Percentiles rank a stretch among this genome's conserved stretches.
These are phyloP conservation scores for Leptinotarsa tumamoca DNA, from an alignment of 2,888 invertebrate genomes.

Conservation along the genomic window DNA sequence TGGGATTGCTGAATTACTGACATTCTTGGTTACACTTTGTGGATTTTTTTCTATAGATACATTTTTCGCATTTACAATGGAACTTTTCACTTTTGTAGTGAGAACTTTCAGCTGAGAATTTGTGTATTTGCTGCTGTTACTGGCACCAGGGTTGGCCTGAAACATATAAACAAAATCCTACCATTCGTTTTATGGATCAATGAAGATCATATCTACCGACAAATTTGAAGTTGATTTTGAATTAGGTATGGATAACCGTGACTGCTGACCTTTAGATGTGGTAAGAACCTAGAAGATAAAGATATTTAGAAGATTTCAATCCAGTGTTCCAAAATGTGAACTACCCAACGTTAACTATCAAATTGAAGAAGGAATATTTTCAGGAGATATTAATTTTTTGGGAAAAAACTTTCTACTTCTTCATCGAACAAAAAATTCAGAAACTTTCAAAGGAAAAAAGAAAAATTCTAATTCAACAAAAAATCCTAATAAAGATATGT, in stretches of 20 bases:
- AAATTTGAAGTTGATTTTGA: constrained; percentile 26
- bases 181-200: neutral
- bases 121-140: neutral
- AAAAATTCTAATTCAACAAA: too few relatives aligned
- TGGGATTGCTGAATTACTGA: too few relatives aligned
- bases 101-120: neutral
- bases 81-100: neutral
- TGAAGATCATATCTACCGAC: neutral
- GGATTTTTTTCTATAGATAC: neutral
- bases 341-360: too few relatives aligned
- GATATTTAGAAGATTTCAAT: too few relatives aligned
- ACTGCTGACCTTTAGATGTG: neutral
- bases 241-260: neutral
- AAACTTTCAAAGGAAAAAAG: too few relatives aligned
- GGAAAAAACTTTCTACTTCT: too few relatives aligned
- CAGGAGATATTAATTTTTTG: too few relatives aligned
- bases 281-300: neutral
- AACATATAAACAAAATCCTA: neutral
- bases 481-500: too few relatives aligned
- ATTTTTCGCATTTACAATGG: neutral
- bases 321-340: too few relatives aligned
- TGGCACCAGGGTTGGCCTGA: neutral
- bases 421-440: too few relatives aligned
- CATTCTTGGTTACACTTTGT: too few relatives aligned
- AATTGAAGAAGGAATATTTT: too few relatives aligned